A percentile compares a stretch with the other conserved stretches of the same genome.
These are phyloP conservation scores for Mythimna lalbum DNA, from an alignment of 2,888 invertebrate genomes.

Conservation along the genomic window DNA sequence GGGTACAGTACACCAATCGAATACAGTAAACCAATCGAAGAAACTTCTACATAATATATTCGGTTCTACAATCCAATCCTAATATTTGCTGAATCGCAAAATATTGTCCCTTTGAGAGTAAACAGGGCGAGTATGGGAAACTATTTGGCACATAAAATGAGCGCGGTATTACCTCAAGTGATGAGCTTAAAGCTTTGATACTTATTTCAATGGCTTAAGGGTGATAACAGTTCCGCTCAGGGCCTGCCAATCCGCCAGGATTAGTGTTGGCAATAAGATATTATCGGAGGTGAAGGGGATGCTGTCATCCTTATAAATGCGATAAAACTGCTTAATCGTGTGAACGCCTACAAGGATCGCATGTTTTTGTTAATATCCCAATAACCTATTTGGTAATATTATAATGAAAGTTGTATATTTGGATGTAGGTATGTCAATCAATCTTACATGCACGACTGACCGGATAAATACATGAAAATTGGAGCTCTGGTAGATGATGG, in stretches of 20 bases:
- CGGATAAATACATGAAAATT: neutral
- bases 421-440: neutral
- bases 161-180: neutral
- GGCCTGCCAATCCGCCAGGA: slow-evolving; percentile 23
- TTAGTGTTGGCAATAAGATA: slow-evolving; percentile 39
- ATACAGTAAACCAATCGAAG: neutral
- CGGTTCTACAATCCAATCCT: neutral
- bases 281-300: slow-evolving; percentile 18
- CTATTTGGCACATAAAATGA: slow-evolving; percentile 15
- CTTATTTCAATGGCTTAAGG: slow-evolving; percentile 10
- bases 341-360: neutral
- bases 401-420: neutral
- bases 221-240: slow-evolving; percentile 9
- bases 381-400: neutral
- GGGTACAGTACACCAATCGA: neutral
- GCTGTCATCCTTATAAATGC: slow-evolving; percentile 6
- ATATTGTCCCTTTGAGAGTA: slow-evolving; percentile 15
- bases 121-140: slow-evolving; percentile 3
- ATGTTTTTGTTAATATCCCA: neutral
- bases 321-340: slow-evolving; percentile 18
- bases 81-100: slow-evolving; percentile 23
- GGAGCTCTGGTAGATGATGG: neutral
- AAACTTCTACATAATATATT: slow-evolving; percentile 4
- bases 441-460: neutral
- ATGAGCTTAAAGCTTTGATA: slow-evolving; percentile 13